Evolutionary conservation across 2,888 invertebrate genomes (phyloP), one percentile per base, ranked within the genome.

Genomic region (Ommatoiulus sabulosus): DNA sequence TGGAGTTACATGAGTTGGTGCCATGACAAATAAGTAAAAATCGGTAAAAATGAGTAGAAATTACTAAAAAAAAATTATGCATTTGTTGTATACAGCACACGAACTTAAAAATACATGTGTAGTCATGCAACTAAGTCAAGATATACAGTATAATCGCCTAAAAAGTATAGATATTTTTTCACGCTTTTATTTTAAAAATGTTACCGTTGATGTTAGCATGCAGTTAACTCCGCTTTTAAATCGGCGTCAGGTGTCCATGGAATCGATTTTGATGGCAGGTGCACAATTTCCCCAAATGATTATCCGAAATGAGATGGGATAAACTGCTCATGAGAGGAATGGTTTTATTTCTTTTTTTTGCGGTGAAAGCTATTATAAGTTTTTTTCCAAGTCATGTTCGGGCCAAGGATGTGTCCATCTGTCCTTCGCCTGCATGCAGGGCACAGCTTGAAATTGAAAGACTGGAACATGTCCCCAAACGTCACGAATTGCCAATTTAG

Each of bases 351-450:
- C 57, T 17, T 57, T 57, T 57, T 57, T 57, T 57, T 57, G 17
- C 17, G 1, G 1, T 17, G 57, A 57, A 17, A 15, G 57, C 57
- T 57, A 57, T 57, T 57, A 57, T 17, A 17, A 57, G 17, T 57
- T 57, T 35, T 35, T 12, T 57, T 12, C 57, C 12, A 1, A 57
- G 17, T 57, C 57, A 57, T 57, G 57, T 57, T 57, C 17, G 17
- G 57, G 15, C 57, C 57, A 57, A 57, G 57, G 57, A 57, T 57
- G 57, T 57, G 57, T 57, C 57, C 57, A 57, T 57, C 57, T 57
- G 57, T 57, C 57, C 57, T 57, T 57, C 57, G 57, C 46, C 46
- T 46, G 46, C 57, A 48, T 48, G 3, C 12, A 48, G 48, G 8
- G 12, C 48, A 48, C 48, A 57, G 17, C 57, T 57, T 17, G 17